Percentiles rank a stretch among this genome's conserved stretches.
Conservation (phyloP, 1,140 invertebrate species). For the Lamellibrachia luymesi region DNA sequence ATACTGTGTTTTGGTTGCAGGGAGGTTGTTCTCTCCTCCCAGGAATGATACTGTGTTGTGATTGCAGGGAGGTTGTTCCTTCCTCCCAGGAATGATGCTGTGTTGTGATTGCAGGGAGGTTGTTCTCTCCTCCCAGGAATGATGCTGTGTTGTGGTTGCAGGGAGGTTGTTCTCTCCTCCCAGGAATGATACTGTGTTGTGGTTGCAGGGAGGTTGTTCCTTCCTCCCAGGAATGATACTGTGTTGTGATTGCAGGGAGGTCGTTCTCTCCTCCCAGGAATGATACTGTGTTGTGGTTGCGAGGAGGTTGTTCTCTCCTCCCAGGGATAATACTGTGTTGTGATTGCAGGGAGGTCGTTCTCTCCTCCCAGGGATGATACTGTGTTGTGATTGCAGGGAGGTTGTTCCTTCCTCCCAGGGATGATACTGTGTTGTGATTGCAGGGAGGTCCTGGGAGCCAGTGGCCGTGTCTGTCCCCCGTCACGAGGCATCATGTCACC, state of each 20-base stretch:
- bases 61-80: no score
- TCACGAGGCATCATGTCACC: conserved; percentile 82
- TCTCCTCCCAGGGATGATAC: no score
- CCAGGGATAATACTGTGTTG: not conserved
- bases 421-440: not conserved
- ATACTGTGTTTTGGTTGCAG: not conserved
- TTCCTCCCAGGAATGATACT: not conserved
- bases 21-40: not conserved
- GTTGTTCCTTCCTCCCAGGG: not conserved
- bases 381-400: not conserved
- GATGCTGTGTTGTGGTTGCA: not conserved
- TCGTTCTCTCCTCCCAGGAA: not conserved
- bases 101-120: not conserved
- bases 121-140: not conserved
- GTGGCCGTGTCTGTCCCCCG: not conserved
- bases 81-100: not conserved
- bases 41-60: no score
- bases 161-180: not conserved
- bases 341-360: not conserved
- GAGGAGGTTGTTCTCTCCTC: no score
- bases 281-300: not conserved
- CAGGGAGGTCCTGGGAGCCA: not conserved
- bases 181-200: no score
- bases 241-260: not conserved
- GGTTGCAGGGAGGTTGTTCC: no score